Conservation (phyloP, 30 jellyfish, hydroid and myxozoan species). For the Turritopsis rubra region DNA sequence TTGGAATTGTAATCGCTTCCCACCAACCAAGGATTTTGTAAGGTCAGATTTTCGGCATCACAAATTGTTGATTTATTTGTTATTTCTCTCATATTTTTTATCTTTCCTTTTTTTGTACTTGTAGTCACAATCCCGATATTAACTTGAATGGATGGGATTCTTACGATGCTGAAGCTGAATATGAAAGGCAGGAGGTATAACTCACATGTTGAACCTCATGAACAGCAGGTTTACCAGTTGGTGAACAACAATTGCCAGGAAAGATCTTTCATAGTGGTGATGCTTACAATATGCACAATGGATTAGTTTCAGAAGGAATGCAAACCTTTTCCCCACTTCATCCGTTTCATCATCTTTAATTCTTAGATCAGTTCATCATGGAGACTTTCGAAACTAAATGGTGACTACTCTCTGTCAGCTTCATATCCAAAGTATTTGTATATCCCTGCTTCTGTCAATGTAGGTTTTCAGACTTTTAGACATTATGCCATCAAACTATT, state of each 20-base stretch:
- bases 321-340: no score
- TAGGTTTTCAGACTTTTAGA: no score
- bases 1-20: slow-evolving; percentile 40
- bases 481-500: no score
- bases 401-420: slow-evolving; percentile 45
- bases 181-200: slow-evolving; percentile 63
- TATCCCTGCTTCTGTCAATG: slow-evolving; percentile 59
- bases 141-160: slow-evolving; percentile 65
- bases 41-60: slow-evolving; percentile 19
- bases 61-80: neutral
- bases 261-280: no score
- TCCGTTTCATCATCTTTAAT: neutral
- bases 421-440: slow-evolving; percentile 69
- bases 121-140: slow-evolving; percentile 40
- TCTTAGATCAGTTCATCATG: slow-evolving; percentile 46
- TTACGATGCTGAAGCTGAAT: slow-evolving; percentile 57
- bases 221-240: no score
- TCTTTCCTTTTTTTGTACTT: neutral
- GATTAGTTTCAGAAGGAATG: no score
- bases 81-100: neutral
- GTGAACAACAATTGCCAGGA: no score
- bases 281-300: no score
- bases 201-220: no score
- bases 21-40: slow-evolving; percentile 58
- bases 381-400: slow-evolving; percentile 55